Evolutionary conservation across 2,797 vertebrate genomes (phyloP), one percentile per base, ranked within the genome.

Genomic region (Glossophaga mutica): DNA sequence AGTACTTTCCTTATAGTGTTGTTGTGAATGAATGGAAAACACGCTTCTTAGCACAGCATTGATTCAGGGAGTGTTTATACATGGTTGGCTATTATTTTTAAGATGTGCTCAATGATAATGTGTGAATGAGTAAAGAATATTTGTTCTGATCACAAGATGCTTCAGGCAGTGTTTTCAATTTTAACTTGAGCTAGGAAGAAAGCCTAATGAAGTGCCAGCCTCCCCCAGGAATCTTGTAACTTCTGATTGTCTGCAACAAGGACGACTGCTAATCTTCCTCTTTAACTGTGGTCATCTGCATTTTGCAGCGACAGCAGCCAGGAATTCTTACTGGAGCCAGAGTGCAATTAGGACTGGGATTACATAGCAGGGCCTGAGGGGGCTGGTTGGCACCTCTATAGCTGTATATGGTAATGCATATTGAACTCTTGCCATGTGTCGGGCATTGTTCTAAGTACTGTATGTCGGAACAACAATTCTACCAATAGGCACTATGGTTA

Each of bases 81-180:
- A 50, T 50, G 89, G 62, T 44, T 89, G 91, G 70, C 83, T 95
- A 52, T 95, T 93, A 91, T 92, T 95, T 97, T 97, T 62, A 81
- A 96, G 92, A 95, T 85, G 83, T 91, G 74, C 91, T 96, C 73
- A 89, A 48, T 95, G 96, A 95, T 55, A 95, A 74, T 2, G 39
- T 84, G 89, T 50, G 46, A 88, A 76, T 84, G 94, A 94, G 94
- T 91, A 91, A 91, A 95, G 95, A 97, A 89, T 97, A 93, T 96
- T 94, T 91, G 78, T 91, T 95, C 92, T 83, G 86, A 94, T 89
- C 86, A 46, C 42, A 91, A 91, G 87, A 95, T 81, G 89, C 94
- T 95, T 86, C 89, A 57, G 97, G 95, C 96, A 96, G 83, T 37
- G 2, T 97, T 97, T 97, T 95, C 95, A 85, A 81, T 96, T 97